phyloP scores from a whole-genome alignment of 2,888 invertebrate species.

The Scrobipalpa atriplicella region DNA sequence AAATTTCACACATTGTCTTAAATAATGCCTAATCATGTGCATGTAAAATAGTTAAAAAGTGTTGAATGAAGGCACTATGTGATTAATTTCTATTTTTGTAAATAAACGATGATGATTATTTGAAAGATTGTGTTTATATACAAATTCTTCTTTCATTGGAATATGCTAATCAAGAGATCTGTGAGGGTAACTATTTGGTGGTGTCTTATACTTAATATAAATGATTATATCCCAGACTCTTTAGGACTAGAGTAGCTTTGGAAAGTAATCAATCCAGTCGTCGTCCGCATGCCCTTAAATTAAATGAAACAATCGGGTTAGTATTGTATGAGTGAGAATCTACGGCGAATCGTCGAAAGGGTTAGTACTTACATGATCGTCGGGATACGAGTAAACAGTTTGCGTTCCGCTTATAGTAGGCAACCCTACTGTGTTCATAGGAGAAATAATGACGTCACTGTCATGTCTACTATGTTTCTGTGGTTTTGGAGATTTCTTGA shows the following conservation, averaged over 20 bases:
- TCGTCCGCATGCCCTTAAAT: slow-evolving; percentile 55
- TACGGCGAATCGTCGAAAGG: slow-evolving; percentile 62
- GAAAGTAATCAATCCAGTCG: slow-evolving; percentile 49
- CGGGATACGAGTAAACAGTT: slow-evolving; percentile 69
- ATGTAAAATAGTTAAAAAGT: slow-evolving; percentile 55
- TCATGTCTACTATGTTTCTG: slow-evolving; percentile 48
- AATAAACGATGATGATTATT: slow-evolving; percentile 60
- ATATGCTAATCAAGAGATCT: slow-evolving; percentile 48
- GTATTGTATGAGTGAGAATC: slow-evolving; percentile 34
- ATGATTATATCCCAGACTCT: slow-evolving; percentile 53
- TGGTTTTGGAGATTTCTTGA: slow-evolving; percentile 62
- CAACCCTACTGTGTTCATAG: slow-evolving; percentile 72
- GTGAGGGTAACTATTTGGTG: slow-evolving; percentile 36
- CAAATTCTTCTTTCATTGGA: slow-evolving; percentile 37
- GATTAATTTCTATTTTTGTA: slow-evolving; percentile 77
- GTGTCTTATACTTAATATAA: slow-evolving; percentile 22
- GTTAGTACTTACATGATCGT: slow-evolving; percentile 69
- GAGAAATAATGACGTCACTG: slow-evolving; percentile 56
- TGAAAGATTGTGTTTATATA: slow-evolving; percentile 25
- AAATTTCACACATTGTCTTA: slow-evolving; percentile 32
- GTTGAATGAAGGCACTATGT: slow-evolving; percentile 52
- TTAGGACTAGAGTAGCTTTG: slow-evolving; percentile 53
- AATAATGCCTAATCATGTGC: slow-evolving; percentile 62
- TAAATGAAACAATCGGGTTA: slow-evolving; percentile 46
- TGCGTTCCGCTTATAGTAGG: slow-evolving; percentile 64